Evolutionary conservation across 2,797 vertebrate species (phyloP), one percentile per base, ranked within the genome.

Genomic region (Aratinga solstitialis): DNA sequence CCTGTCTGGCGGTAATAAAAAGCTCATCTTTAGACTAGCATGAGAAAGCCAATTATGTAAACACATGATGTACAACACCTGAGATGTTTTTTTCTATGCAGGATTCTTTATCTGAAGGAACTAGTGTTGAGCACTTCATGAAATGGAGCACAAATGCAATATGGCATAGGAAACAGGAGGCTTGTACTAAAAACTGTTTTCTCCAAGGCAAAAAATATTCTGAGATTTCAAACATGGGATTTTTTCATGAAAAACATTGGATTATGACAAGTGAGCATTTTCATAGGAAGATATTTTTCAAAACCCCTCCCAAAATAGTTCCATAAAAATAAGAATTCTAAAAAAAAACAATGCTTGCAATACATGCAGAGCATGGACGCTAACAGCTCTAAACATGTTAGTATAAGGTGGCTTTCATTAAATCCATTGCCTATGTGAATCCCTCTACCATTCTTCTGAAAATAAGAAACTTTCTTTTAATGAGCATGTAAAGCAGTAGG

Each of bases 31-130:
- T 22, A 53, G 50, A 42, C 43, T 76, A 65, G 54, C 14, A 23
- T 42, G n/a, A 73, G 59, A 79, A 59, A 89, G 43, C 36, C 62
- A 79, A 34, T 92, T 93, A 56, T 38, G 13, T 75, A 87, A 93
- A 71, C 38, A 69, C 20, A 75, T 72, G 13, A 10, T 67, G 59
- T 89, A 66, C 59, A 65, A 87, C 91, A 75, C 13, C 30, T 16
- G 23, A 91, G 71, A 90, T 63, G 12, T 89, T 22, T 86, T 92
- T 95, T 90, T 90, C 65, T 76, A 2, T 92, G 26, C 26, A 34
- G 20, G 11, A 63, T 94, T 86, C 67, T 95, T 95, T 93, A 45
- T 89, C 73, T 94, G 85, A 89, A 93, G 74, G 47, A 67, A 38
- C 63, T 84, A 40, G 11, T 34, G 48, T 73, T 83, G 86, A 62